Percentiles rank a stretch among this genome's conserved stretches.
Conservation (phyloP, 2,888 invertebrate species). For the Proisotoma minuta region DNA sequence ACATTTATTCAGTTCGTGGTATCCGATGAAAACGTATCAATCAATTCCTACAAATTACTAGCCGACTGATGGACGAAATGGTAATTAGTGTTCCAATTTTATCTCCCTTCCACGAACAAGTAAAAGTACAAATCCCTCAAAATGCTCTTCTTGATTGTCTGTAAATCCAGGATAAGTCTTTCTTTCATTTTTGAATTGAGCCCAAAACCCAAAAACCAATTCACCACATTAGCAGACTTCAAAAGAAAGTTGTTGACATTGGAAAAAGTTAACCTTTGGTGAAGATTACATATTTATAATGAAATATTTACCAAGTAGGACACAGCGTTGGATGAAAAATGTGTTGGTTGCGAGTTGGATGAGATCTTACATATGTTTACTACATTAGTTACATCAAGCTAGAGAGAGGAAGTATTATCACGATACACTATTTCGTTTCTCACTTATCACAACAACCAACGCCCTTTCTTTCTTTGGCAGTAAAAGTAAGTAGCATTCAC, state of each 20-base stretch:
- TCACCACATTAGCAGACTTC: too few relatives aligned
- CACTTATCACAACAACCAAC: too few relatives aligned
- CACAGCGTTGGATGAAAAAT: too few relatives aligned
- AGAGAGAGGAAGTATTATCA: too few relatives aligned
- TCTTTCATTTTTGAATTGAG: slow-evolving; percentile 4
- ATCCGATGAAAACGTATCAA: background rate
- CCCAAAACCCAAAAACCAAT: too few relatives aligned
- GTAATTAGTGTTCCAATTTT: slow-evolving; percentile 13
- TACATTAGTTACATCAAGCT: too few relatives aligned
- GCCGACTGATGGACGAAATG: background rate
- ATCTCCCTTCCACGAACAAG: background rate
- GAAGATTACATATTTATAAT: too few relatives aligned
- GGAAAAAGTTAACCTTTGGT: too few relatives aligned
- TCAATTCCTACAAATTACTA: background rate
- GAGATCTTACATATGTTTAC: slow-evolving; percentile 27
- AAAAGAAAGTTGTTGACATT: too few relatives aligned
- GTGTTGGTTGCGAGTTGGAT: slow-evolving; percentile 24
- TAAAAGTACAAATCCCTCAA: slow-evolving; percentile 1
- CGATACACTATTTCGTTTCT: too few relatives aligned
- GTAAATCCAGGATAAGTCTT: background rate
- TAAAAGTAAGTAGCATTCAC: background rate
- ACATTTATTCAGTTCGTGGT: too few relatives aligned
- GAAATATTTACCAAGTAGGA: too few relatives aligned
- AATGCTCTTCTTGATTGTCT: background rate
- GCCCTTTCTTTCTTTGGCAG: slow-evolving; percentile 10